A percentile compares a stretch with the other conserved stretches of the same genome.
Conservation (phyloP, 1,140 invertebrate species). For the Hylaeus volcanicus region DNA sequence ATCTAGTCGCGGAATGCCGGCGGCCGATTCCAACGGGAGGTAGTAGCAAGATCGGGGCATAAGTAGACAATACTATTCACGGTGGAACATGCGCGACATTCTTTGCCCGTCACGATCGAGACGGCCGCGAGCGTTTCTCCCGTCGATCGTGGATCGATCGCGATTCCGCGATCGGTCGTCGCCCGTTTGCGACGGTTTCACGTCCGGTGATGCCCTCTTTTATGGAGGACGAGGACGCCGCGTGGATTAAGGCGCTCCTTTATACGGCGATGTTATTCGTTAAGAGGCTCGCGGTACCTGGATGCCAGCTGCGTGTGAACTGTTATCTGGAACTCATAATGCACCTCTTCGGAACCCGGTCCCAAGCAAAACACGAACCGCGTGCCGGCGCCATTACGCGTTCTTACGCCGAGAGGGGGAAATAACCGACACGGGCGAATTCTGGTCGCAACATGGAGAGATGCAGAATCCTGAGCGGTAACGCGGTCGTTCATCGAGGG, state of each 20-base stretch:
- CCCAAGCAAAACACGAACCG: slow-evolving; percentile 35
- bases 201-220: no score
- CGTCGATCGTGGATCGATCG: slow-evolving; percentile 1
- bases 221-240: no score
- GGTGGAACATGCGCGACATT: slow-evolving; percentile 31
- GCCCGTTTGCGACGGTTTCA: background rate
- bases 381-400: background rate
- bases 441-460: background rate
- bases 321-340: slow-evolving; percentile 66
- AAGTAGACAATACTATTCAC: slow-evolving; percentile 47
- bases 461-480: no score
- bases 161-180: background rate
- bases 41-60: background rate
- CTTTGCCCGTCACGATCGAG: slow-evolving; percentile 13
- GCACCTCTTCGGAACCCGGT: slow-evolving; percentile 34
- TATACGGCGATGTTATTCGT: slow-evolving; percentile 68
- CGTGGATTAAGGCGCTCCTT: slow-evolving; percentile 25
- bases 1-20: slow-evolving; percentile 36
- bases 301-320: slow-evolving; percentile 59
- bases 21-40: background rate
- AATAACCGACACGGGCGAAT: background rate
- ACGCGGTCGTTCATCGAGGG: no score
- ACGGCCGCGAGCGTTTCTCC: background rate
- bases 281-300: slow-evolving; percentile 51
- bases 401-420: background rate